Evolutionary conservation across 2,113 vertebrate species (phyloP).

Genomic region (Dasyprocta punctata): DNA sequence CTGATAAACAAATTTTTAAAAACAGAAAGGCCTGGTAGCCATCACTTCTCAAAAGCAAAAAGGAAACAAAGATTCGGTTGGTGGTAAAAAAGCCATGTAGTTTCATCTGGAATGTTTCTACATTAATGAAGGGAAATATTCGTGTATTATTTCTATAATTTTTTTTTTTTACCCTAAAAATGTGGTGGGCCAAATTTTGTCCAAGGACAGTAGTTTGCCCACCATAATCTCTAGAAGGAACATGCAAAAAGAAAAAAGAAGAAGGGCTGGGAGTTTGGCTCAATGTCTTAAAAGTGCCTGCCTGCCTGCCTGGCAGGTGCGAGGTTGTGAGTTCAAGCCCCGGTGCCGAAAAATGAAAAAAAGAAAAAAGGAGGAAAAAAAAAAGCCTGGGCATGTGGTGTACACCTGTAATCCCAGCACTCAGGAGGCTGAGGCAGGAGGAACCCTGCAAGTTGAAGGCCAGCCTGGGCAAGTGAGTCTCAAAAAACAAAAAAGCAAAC

Average conservation of each 20-base stretch:
- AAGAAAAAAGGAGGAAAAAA: too few relatives aligned
- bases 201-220: not conserved
- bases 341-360: too few relatives aligned
- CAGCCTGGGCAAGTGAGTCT: not conserved
- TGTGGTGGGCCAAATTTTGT: not conserved
- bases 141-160: constrained; percentile 1
- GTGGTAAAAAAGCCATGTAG: not conserved
- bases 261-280: too few relatives aligned
- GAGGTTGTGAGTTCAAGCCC: too few relatives aligned
- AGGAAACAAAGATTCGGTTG: not conserved
- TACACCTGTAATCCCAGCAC: not conserved
- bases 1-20: not conserved
- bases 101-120: not conserved
- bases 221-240: not conserved
- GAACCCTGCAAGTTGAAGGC: not conserved
- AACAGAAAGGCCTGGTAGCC: not conserved
- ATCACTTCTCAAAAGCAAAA: constrained; percentile 20
- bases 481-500: not conserved
- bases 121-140: constrained; percentile 7
- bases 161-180: not conserved
- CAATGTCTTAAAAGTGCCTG: too few relatives aligned
- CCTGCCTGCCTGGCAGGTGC: too few relatives aligned
- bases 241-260: not conserved
- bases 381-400: not conserved
- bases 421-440: too few relatives aligned